phyloP scores from a whole-genome alignment of 2,113 vertebrate genomes.

The Pedetes capensis region DNA sequence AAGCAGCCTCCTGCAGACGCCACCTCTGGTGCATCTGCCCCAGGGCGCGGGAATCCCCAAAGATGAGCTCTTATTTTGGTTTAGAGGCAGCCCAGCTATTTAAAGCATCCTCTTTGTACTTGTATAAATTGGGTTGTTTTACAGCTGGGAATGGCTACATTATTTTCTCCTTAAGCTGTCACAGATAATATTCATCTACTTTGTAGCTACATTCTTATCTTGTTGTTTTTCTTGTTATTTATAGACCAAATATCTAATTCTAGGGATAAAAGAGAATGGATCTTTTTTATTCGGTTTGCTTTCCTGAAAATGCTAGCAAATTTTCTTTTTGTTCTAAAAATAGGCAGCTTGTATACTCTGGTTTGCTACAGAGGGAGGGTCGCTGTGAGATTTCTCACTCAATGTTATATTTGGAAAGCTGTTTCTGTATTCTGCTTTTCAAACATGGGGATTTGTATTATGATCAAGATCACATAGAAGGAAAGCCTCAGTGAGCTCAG shows the following conservation, averaged over 20 bases:
- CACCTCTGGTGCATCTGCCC: background rate
- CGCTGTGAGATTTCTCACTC: background rate
- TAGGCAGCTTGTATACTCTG: background rate
- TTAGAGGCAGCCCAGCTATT: background rate
- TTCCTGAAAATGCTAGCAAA: background rate
- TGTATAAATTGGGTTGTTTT: background rate
- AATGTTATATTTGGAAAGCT: conserved; percentile 34
- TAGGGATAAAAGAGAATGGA: conserved; percentile 7
- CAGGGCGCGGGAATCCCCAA: background rate
- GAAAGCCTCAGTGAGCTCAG: accelerated
- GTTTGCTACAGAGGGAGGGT: background rate
- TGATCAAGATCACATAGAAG: background rate
- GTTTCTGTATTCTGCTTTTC: background rate
- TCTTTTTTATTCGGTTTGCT: background rate
- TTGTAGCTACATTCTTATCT: background rate
- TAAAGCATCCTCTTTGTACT: background rate
- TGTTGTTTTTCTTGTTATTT: conserved; percentile 27
- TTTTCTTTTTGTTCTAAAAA: conserved; percentile 51
- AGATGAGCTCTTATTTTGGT: background rate
- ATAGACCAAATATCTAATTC: conserved; percentile 3
- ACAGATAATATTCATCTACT: conserved; percentile 23
- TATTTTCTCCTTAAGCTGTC: conserved; percentile 8
- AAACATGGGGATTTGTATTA: background rate
- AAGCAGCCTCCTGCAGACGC: background rate
- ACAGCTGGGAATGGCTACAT: background rate